Evolutionary conservation across 2,888 invertebrate species (phyloP), one percentile per base, ranked within the genome.

Genomic region (Zeuzera pyrina): DNA sequence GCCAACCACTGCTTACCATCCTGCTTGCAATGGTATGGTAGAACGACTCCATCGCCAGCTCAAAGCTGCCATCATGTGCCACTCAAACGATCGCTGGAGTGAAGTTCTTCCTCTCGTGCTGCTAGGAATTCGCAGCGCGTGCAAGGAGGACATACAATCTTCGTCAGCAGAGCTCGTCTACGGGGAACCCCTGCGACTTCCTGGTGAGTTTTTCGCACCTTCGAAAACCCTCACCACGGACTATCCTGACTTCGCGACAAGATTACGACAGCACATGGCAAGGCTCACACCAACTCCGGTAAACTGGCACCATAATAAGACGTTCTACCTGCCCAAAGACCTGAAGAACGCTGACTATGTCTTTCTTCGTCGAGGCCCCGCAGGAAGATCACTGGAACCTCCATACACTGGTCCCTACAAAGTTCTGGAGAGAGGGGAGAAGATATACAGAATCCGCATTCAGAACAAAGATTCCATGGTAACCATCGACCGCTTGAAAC

Each of bases 31-130:
- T 13, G 42, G 42, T n/a, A n/a, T n/a, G n/a, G n/a, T n/a, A n/a
- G n/a, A n/a, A n/a, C n/a, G n/a, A n/a, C n/a, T n/a, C n/a, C n/a
- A n/a, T n/a, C n/a, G n/a, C n/a, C n/a, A n/a, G n/a, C n/a, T n/a
- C n/a, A n/a, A n/a, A n/a, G n/a, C 58, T 3, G 54, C 69, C 1
- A 36, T 42, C 5, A 38, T 22, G 15, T 43, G 35, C 28, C 39
- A 42, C 19, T 6, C 12, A n/a, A n/a, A n/a, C n/a, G n/a, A n/a
- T n/a, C n/a, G n/a, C n/a, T n/a, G n/a, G n/a, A n/a, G n/a, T n/a
- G n/a, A n/a, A n/a, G n/a, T n/a, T n/a, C n/a, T n/a, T n/a, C n/a
- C n/a, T n/a, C n/a, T n/a, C n/a, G n/a, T n/a, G n/a, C n/a, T n/a
- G n/a, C n/a, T n/a, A n/a, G n/a, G n/a, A n/a, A n/a, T n/a, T n/a